Conservation (phyloP, 2,888 invertebrate genomes). For the Villa cingulata region DNA sequence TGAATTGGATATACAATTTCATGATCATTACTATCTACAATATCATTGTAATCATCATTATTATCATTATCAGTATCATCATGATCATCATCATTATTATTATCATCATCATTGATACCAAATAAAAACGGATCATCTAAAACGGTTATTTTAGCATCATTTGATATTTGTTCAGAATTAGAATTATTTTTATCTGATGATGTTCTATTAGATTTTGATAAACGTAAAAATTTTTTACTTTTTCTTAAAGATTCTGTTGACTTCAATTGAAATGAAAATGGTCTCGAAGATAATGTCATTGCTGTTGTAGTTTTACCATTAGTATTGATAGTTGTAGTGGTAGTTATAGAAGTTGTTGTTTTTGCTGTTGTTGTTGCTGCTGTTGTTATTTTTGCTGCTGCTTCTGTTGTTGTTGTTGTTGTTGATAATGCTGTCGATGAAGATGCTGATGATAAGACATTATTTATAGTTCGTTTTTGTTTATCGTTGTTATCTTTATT, state of each 20-base stretch:
- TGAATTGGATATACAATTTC: neutral
- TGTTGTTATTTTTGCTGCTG: no score
- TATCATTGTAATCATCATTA: slow-evolving; percentile 9
- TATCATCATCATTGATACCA: slow-evolving; percentile 23
- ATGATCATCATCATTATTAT: slow-evolving; percentile 13
- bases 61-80: slow-evolving; percentile 25
- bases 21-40: slow-evolving; percentile 17
- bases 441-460: no score
- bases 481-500: slow-evolving; percentile 8
- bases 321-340: no score
- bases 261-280: no score
- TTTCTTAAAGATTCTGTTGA: neutral
- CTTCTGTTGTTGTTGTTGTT: slow-evolving; percentile 3
- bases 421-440: neutral
- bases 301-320: slow-evolving; percentile 29
- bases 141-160: slow-evolving; percentile 31
- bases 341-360: no score
- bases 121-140: slow-evolving; percentile 35
- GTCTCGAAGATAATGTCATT: slow-evolving; percentile 13
- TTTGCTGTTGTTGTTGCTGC: no score
- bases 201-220: no score
- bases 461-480: neutral
- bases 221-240: neutral
- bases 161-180: slow-evolving; percentile 13
- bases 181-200: neutral